Conservation (phyloP, 1,140 invertebrate species). For the Latrodectus geometricus region DNA sequence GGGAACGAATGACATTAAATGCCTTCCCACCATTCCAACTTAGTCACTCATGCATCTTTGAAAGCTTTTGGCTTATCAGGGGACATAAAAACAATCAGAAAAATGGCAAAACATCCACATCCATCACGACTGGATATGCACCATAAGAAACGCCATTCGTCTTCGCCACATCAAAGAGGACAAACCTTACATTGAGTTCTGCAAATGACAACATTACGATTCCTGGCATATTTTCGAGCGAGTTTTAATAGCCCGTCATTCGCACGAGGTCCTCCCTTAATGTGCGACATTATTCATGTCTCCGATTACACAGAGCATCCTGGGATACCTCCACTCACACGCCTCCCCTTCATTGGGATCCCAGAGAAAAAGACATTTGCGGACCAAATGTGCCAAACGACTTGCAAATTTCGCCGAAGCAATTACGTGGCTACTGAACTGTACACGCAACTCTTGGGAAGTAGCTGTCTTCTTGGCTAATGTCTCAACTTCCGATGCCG, state of each 20-base stretch:
- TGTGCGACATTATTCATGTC: conserved; percentile 59
- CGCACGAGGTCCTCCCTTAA: conserved; percentile 25
- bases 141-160: conserved; percentile 37
- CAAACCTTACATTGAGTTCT: conserved; percentile 46
- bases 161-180: conserved; percentile 27
- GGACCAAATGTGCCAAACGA: conserved; percentile 44
- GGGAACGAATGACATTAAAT: too few species aligned
- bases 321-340: background rate
- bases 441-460: background rate
- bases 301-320: conserved; percentile 37
- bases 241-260: conserved; percentile 57
- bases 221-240: conserved; percentile 46
- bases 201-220: conserved; percentile 56
- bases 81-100: background rate
- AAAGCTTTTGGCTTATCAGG: background rate
- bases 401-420: conserved; percentile 34
- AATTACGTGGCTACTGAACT: conserved; percentile 52
- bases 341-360: conserved; percentile 11
- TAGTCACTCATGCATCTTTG: too few species aligned
- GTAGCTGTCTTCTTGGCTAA: background rate
- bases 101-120: conserved; percentile 20
- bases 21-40: too few species aligned
- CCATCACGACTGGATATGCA: conserved; percentile 15
- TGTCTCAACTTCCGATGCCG: background rate
- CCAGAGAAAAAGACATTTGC: conserved; percentile 34